Conservation (phyloP, 2,888 invertebrate species). For the Formica aserva region DNA sequence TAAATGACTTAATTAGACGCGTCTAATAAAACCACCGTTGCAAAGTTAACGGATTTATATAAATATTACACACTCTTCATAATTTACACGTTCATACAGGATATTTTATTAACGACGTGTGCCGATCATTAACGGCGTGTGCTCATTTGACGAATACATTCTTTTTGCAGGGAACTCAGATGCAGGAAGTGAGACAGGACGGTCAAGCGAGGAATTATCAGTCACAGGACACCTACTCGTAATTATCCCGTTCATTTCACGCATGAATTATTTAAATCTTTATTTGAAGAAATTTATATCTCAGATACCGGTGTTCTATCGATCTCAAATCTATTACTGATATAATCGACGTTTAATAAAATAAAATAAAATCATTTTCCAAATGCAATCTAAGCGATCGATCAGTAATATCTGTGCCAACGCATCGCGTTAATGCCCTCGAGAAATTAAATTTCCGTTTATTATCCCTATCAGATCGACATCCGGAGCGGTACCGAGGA, state of each 20-base stretch:
- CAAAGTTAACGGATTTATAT: conserved; percentile 37
- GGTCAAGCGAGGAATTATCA: conserved; percentile 78
- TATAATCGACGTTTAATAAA: not conserved
- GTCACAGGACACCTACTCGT: conserved; percentile 81
- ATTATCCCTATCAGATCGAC: conserved; percentile 71
- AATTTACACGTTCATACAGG: conserved; percentile 16
- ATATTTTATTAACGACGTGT: conserved; percentile 28
- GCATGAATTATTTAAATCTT: conserved; percentile 1
- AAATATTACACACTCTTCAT: conserved; percentile 18
- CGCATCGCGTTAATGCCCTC: not conserved
- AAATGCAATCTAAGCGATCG: not conserved
- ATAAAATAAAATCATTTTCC: not conserved
- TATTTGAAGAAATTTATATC: not conserved
- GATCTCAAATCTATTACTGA: not conserved
- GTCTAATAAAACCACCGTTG: conserved; percentile 32
- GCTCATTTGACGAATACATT: not conserved
- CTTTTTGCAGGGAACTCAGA: conserved; percentile 77
- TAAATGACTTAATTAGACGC: conserved; percentile 41
- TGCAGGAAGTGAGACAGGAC: conserved; percentile 81
- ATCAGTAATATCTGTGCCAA: not conserved
- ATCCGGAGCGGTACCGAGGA: conserved; percentile 78
- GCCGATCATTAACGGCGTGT: conserved; percentile 20
- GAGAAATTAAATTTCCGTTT: conserved; percentile 9
- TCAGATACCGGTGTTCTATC: not conserved
- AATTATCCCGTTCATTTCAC: conserved; percentile 69